Conservation (phyloP, 2,113 vertebrate genomes). For the Corythoichthys intestinalis region DNA sequence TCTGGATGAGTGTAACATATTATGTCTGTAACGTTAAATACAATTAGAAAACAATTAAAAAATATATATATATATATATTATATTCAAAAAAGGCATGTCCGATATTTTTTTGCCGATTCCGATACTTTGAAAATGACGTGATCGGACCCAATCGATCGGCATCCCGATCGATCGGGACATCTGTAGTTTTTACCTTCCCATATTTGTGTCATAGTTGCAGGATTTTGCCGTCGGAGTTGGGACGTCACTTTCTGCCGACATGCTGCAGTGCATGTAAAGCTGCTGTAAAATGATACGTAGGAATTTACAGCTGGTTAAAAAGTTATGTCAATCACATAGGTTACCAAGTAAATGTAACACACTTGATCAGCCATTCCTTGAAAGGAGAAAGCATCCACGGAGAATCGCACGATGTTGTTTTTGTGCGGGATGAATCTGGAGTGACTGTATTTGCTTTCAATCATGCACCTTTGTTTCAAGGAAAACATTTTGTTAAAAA, state of each 20-base stretch:
- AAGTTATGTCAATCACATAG: neutral
- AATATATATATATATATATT: too few species aligned
- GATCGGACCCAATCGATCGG: too few species aligned
- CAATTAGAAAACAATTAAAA: too few species aligned
- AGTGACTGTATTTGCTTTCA: slow-evolving; percentile 51
- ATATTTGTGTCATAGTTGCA: slow-evolving; percentile 60
- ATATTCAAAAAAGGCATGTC: too few species aligned
- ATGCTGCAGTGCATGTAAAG: slow-evolving; percentile 71
- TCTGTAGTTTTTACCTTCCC: slow-evolving; percentile 33
- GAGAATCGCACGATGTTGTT: slow-evolving; percentile 59
- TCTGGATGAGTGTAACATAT: too few species aligned
- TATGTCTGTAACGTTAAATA: too few species aligned
- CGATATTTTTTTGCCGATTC: too few species aligned
- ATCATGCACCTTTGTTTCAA: slow-evolving; percentile 58
- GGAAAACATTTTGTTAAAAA: neutral
- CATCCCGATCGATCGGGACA: too few species aligned
- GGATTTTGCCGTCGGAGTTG: slow-evolving; percentile 58
- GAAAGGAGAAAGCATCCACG: slow-evolving; percentile 66
- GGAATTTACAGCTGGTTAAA: neutral
- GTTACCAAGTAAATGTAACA: neutral
- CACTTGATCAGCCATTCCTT: slow-evolving; percentile 50
- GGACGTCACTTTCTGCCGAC: slow-evolving; percentile 27
- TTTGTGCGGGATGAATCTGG: slow-evolving; percentile 57
- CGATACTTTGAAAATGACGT: too few species aligned
- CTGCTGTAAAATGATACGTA: slow-evolving; percentile 18